Evolutionary conservation across 2,888 invertebrate genomes (phyloP).

Genomic region (Agrotis clavis): DNA sequence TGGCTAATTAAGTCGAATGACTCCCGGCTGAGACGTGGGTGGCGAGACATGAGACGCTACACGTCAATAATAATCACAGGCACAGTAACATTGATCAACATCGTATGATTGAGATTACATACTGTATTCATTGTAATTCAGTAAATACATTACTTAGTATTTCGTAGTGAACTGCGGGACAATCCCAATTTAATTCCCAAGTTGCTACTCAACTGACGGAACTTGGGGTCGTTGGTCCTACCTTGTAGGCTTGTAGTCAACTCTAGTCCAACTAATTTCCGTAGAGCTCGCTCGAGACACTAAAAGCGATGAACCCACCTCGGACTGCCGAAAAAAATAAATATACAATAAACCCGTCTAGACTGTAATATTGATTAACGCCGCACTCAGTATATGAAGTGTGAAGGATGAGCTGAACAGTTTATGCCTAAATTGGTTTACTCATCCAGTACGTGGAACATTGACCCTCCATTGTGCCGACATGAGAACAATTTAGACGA

Average conservation of each 20-base stretch:
- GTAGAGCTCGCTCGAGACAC: not conserved
- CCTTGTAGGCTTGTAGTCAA: not conserved
- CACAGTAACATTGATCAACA: not conserved
- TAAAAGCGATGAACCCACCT: not conserved
- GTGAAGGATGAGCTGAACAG: slow-evolving; percentile 47
- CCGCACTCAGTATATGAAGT: slow-evolving; percentile 54
- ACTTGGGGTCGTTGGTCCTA: not conserved
- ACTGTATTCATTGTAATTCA: slow-evolving; percentile 13
- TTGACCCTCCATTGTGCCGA: slow-evolving; percentile 58
- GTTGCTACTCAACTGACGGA: not conserved
- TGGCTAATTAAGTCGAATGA: slow-evolving; percentile 16
- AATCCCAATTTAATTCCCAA: not conserved
- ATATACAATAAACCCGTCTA: slow-evolving; percentile 51
- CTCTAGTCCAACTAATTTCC: not conserved
- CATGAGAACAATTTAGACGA: slow-evolving; percentile 12
- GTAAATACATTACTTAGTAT: not conserved
- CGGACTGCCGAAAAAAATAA: slow-evolving; percentile 1
- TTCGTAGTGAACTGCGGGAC: not conserved
- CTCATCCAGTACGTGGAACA: slow-evolving; percentile 59
- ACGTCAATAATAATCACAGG: too few species aligned
- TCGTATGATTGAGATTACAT: not conserved
- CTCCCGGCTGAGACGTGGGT: slow-evolving; percentile 7
- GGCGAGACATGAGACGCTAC: not conserved
- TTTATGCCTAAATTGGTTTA: slow-evolving; percentile 55
- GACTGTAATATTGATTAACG: slow-evolving; percentile 62